Evolutionary conservation across 2,113 vertebrate species (phyloP).

Genomic region (Chloropsis hardwickii): DNA sequence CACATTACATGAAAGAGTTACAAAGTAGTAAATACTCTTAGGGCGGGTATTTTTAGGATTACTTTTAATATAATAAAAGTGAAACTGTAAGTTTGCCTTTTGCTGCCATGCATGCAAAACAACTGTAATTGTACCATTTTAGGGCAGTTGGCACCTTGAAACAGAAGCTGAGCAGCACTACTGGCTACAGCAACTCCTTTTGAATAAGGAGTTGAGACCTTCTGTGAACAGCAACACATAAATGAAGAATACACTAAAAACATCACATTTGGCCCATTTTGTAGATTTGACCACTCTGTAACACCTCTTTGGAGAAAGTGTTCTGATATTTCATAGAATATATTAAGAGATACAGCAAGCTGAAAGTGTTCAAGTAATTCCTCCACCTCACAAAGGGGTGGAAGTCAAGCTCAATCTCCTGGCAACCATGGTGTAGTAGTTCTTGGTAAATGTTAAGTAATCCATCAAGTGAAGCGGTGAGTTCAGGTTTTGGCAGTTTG

Average conservation of each 20-base stretch:
- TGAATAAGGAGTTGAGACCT: background rate
- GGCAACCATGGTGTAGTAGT: background rate
- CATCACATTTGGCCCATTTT: background rate
- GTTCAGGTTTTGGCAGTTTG: constrained; percentile 26
- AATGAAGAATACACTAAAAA: background rate
- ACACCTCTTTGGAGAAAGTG: background rate
- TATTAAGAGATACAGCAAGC: background rate
- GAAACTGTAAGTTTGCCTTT: background rate
- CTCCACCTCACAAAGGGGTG: accelerated
- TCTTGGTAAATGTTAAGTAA: accelerated
- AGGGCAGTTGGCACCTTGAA: background rate
- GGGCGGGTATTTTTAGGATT: background rate
- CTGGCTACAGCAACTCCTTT: background rate
- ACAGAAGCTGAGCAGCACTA: background rate
- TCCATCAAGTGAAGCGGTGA: accelerated
- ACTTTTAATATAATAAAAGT: background rate
- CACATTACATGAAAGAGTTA: no score
- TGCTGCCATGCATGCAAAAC: background rate
- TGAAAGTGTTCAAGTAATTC: background rate
- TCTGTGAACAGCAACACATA: background rate
- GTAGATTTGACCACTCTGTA: background rate
- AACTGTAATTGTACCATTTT: background rate
- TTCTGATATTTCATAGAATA: background rate
- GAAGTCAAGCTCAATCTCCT: background rate
- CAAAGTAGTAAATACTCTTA: background rate